Evolutionary conservation across 2,113 vertebrate species (phyloP), one percentile per base, ranked within the genome.

Genomic region (Nannobrachium achirus): DNA sequence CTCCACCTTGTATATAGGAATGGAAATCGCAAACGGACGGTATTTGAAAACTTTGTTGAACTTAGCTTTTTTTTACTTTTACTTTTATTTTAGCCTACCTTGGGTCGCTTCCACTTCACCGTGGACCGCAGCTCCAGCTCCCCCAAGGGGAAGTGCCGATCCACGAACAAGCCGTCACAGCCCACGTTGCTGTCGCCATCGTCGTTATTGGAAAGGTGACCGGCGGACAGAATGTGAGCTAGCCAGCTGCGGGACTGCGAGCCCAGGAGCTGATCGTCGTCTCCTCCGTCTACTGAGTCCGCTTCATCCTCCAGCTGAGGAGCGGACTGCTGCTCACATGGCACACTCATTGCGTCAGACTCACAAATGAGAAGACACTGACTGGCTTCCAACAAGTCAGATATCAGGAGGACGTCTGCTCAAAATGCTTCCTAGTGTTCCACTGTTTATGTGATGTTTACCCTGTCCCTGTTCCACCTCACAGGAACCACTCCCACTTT

Each of bases 131-230:
- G 61, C 77, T 81, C 87, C 60, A 87, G 68, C 55, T 65, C 63
- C 0, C 82, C 86, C 41, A 75, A 14, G 0, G 91, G 90, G 18
- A 92, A 92, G 65, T 67, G 10, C 0, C 2, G 0, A 69, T 92
- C 91, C 65, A 92, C 82, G 79, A 83, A 92, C 10, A 91, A 81
- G 0, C 80, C 84, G 67, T 88, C 88, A 39, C 52, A 65, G 10
- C 71, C 81, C 16, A 63, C 1, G 0, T 33, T 0, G 39, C 0
- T 10, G 1, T 20, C 19, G 8, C 75, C 79, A 1, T 9, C 71
- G 50, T 42, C 42, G 5, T 3, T 3, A 3, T 74, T 58, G 25
- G n/a, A 0, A 41, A 48, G 0, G 13, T 42, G 18, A 0, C 7
- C 4, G 52, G 15, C 8, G 66, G 73, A 33, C 25, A 33, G 2